Evolutionary conservation across 1,140 invertebrate species (phyloP).

Genomic region (Orussus abietinus): DNA sequence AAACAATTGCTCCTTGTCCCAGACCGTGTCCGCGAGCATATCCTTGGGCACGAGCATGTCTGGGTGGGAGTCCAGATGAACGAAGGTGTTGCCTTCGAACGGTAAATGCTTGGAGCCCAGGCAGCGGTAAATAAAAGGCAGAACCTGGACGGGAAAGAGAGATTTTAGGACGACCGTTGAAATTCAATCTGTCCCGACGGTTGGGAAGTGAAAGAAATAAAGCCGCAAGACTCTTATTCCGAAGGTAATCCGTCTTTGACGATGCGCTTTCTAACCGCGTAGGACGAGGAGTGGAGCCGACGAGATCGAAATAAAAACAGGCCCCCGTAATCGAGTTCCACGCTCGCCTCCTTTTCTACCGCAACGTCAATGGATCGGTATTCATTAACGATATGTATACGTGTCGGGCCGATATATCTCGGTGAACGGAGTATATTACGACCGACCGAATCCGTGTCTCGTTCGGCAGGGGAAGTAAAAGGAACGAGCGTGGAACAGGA

Average conservation of each 20-base stretch:
- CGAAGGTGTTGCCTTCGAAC: constrained; percentile 66
- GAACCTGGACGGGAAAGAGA: constrained; percentile 28
- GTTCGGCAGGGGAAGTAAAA: no score
- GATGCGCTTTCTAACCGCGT: not conserved
- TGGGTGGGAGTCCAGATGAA: constrained; percentile 91
- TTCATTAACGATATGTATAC: no score
- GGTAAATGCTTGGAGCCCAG: constrained; percentile 81
- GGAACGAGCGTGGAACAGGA: no score
- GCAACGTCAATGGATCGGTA: no score
- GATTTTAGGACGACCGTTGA: not conserved
- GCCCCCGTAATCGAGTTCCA: no score
- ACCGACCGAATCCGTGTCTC: no score
- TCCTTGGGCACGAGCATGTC: constrained; percentile 80
- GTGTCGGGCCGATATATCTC: no score
- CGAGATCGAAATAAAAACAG: constrained; percentile 11
- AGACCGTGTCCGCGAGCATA: constrained; percentile 68
- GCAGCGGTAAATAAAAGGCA: constrained; percentile 75
- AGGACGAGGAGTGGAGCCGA: constrained; percentile 3
- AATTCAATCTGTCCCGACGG: not conserved
- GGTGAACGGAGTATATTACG: no score
- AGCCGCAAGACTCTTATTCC: not conserved
- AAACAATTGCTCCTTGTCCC: constrained; percentile 59
- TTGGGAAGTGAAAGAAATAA: not conserved
- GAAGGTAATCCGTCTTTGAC: not conserved
- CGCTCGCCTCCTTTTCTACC: no score